These are phyloP conservation scores for Ischnus inquisitorius DNA, from an alignment of 2,888 invertebrate species.

Conservation along the genomic window DNA sequence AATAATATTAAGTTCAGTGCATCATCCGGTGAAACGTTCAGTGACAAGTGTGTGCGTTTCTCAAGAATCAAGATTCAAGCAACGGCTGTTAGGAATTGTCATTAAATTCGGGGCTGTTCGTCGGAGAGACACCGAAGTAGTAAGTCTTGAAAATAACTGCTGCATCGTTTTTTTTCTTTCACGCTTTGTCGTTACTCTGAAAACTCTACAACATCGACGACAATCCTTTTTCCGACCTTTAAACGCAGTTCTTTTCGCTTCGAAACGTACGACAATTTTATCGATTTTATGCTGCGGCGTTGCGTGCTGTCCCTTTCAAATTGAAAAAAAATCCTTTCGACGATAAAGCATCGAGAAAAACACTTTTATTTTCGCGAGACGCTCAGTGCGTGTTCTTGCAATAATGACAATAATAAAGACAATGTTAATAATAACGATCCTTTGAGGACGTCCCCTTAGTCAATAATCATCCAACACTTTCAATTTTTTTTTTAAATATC, in stretches of 20 bases:
- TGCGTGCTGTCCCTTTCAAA: not conserved
- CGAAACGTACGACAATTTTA: not conserved
- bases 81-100: not conserved
- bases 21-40: not conserved
- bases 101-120: not conserved
- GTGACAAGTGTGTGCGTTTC: not conserved
- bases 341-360: slow-evolving; percentile 45
- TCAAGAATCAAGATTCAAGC: not conserved
- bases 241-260: not conserved
- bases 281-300: not conserved
- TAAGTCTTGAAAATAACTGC: not conserved
- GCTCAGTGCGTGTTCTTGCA: slow-evolving; percentile 31
- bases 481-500: slow-evolving; percentile 71
- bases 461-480: slow-evolving; percentile 63
- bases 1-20: no score
- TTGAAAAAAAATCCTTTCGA: slow-evolving; percentile 10
- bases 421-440: slow-evolving; percentile 63
- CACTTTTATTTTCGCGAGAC: slow-evolving; percentile 31
- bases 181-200: not conserved
- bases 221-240: not conserved
- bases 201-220: not conserved
- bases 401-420: slow-evolving; percentile 39
- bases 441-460: slow-evolving; percentile 67
- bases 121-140: not conserved
- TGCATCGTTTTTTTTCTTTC: not conserved